phyloP scores from a whole-genome alignment of 2,113 vertebrate genomes.

The Gadus chalcogrammus region DNA sequence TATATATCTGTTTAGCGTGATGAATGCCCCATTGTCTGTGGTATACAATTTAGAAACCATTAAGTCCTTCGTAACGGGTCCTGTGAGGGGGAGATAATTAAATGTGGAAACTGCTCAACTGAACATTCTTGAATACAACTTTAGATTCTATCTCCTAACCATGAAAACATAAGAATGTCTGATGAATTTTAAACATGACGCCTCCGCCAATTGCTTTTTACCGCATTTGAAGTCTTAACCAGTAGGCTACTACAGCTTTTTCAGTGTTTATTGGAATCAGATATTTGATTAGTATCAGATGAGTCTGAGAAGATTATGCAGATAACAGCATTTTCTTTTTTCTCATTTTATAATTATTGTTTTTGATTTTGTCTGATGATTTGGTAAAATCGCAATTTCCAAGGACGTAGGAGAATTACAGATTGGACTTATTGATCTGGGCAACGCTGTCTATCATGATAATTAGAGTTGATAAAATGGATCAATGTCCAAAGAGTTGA shows the following conservation, averaged over 20 bases:
- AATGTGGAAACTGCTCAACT: conserved; percentile 18
- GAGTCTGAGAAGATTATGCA: no score
- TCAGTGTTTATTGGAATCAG: no score
- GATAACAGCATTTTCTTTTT: background rate
- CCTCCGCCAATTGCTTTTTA: conserved; percentile 18
- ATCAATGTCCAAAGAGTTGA: no score
- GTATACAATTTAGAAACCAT: conserved; percentile 50
- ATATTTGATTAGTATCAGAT: background rate
- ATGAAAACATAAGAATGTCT: no score
- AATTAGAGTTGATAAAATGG: no score
- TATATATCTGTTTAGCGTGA: conserved; percentile 44
- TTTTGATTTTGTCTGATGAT: background rate
- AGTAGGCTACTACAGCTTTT: no score
- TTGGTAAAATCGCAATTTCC: background rate
- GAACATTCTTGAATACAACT: no score
- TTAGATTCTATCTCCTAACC: no score
- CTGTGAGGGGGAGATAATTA: conserved; percentile 40
- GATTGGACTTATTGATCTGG: no score
- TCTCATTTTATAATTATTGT: background rate
- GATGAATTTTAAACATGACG: no score
- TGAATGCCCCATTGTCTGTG: conserved; percentile 39
- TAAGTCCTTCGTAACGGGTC: conserved; percentile 35
- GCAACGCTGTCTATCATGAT: no score
- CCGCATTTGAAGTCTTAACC: conserved; percentile 35
- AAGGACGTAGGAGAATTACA: no score